Evolutionary conservation across 1,140 invertebrate species (phyloP), one percentile per base, ranked within the genome.

Genomic region (Hydropsyche tenuis): DNA sequence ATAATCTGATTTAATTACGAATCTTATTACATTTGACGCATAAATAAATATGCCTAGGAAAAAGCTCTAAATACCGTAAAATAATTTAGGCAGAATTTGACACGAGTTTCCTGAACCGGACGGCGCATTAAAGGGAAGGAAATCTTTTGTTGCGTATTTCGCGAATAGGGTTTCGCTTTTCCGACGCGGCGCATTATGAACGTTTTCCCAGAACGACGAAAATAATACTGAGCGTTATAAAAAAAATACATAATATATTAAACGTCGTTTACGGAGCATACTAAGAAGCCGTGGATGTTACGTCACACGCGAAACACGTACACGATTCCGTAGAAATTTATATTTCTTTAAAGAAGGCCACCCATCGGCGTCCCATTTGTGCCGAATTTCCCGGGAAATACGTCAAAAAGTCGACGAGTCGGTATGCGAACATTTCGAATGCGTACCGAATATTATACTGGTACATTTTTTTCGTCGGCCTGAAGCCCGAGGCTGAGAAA

Each of bases 141-240:
- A 60, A 60, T 60, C 23, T 27, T 60, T 60, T 60, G 56, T 53
- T 60, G 56, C 14, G 20, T 11, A 27, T 25, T 48, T 60, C 18
- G 23, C 12, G 56, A 60, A 60, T 25, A 60, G 25, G 56, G 56
- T 60, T 60, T 60, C 56, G 23, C 22, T 60, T 60, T 60, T 22
- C 30, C 30, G 30, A 37, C 30, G 30, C 30, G 30, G 9, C 30
- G 30, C 9, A 37, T 37, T 37, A 37, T 37, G 30, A 37, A 9
- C 30, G 30, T 37, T 37, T 37, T 37, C 30, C 3, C 30, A 37
- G 30, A 37, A 37, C 30, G 30, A 37, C 30, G 9, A 37, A 37
- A 37, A 37, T 37, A 37, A 37, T 37, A 37, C 3, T 37, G 9
- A 37, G 9, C 30, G 9, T 37, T 37, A 37, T 37, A 37, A 37